These are phyloP conservation scores for Drosophila pallidifrons DNA, from an alignment of 1,140 invertebrate species.

Conservation along the genomic window DNA sequence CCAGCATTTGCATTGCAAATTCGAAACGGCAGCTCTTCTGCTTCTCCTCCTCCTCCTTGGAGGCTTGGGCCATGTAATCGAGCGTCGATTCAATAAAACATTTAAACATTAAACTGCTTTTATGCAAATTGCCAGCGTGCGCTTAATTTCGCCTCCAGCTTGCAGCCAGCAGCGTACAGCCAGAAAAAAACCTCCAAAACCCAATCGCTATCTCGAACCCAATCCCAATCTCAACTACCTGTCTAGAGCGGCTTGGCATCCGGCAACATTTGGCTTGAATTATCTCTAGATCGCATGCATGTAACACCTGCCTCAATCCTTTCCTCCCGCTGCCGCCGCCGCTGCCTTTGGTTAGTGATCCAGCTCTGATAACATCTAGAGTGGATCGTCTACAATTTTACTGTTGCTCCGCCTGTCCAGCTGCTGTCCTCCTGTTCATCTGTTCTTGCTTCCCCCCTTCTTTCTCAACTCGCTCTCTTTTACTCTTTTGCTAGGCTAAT, in stretches of 20 bases:
- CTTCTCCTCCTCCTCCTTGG: not conserved
- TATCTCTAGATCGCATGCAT: conserved; percentile 74
- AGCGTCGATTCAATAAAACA: conserved; percentile 79
- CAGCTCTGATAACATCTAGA: conserved; percentile 65
- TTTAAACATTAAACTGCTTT: conserved; percentile 84
- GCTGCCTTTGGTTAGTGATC: conserved; percentile 8
- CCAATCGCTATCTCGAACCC: not conserved
- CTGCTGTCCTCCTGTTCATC: not conserved
- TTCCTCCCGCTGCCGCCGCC: not conserved
- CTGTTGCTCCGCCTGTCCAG: conserved; percentile 23
- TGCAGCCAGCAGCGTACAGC: too few species aligned
- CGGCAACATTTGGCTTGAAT: conserved; percentile 61
- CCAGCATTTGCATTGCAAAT: conserved; percentile 75
- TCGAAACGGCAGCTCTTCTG: conserved; percentile 55
- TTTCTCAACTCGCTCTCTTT: not conserved
- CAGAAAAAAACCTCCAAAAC: not conserved
- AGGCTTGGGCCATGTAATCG: conserved; percentile 55
- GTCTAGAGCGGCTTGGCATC: conserved; percentile 22
- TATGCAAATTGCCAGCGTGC: conserved; percentile 82
- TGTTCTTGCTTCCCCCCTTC: conserved; percentile 3
- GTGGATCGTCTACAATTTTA: conserved; percentile 56
- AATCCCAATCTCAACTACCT: conserved; percentile 4
- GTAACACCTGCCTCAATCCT: conserved; percentile 66
- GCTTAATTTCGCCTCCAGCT: conserved; percentile 66
- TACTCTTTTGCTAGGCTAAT: conserved; percentile 50